phyloP scores from a whole-genome alignment of 2,888 invertebrate species.

The Cheilosia variabilis region DNA sequence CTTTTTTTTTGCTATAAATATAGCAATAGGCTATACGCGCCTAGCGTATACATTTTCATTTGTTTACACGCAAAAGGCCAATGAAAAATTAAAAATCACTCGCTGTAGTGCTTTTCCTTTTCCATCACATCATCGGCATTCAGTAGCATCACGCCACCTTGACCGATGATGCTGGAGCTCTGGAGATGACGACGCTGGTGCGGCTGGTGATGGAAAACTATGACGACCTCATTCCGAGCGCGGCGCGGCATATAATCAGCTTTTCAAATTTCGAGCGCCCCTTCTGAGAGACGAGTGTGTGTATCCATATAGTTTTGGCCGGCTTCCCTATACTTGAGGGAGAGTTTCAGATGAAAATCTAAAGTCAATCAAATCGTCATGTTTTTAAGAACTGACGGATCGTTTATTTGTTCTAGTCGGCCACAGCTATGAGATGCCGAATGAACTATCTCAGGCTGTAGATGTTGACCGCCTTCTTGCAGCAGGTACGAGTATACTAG shows the following conservation, averaged over 20 bases:
- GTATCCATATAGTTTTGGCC: neutral
- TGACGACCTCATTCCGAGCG: constrained; percentile 62
- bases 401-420: constrained; percentile 49
- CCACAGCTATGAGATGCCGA: neutral
- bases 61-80: constrained; percentile 63
- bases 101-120: constrained; percentile 38
- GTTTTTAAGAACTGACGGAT: constrained; percentile 55
- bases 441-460: constrained; percentile 18
- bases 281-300: neutral
- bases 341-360: constrained; percentile 24
- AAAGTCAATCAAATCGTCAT: constrained; percentile 58
- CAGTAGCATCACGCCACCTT: constrained; percentile 55
- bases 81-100: constrained; percentile 67
- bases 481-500: neutral
- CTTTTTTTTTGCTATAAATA: constrained; percentile 34
- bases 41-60: constrained; percentile 34
- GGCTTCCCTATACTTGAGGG: neutral
- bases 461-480: neutral
- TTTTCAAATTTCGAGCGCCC: constrained; percentile 20
- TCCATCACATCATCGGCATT: constrained; percentile 48
- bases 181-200: constrained; percentile 36
- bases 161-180: constrained; percentile 59
- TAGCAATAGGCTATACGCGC: constrained; percentile 22
- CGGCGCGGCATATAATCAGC: constrained; percentile 10
- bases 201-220: constrained; percentile 23